phyloP scores from a whole-genome alignment of 1,140 invertebrate genomes.

The Watersipora subatra region DNA sequence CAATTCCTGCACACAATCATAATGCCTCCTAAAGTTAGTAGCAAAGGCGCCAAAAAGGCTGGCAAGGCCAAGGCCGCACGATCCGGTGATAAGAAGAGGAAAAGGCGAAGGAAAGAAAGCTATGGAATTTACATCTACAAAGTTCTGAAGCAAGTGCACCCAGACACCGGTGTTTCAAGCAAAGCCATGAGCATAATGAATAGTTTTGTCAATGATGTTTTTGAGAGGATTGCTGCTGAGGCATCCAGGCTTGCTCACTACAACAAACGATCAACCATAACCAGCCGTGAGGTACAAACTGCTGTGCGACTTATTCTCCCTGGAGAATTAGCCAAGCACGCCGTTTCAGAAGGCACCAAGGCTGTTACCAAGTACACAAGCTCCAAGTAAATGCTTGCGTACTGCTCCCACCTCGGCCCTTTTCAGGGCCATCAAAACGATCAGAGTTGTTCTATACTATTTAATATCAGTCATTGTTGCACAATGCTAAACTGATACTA shows the following conservation, averaged over 20 bases:
- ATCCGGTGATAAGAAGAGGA: conserved; percentile 19
- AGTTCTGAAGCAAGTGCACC: conserved; percentile 57
- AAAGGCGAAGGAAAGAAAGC: conserved; percentile 47
- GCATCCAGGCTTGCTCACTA: conserved; percentile 33
- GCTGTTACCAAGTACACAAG: conserved; percentile 48
- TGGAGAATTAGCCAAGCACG: conserved; percentile 47
- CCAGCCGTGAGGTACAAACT: conserved; percentile 50
- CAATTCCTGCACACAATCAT: background rate
- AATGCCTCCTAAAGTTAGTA: background rate
- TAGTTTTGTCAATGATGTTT: conserved; percentile 41
- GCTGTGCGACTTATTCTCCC: conserved; percentile 49
- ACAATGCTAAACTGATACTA: too few relatives aligned
- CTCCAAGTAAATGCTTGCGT: conserved; percentile 37
- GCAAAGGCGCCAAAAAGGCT: conserved; percentile 18
- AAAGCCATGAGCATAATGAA: conserved; percentile 39
- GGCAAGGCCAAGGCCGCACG: conserved; percentile 15
- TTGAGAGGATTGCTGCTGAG: conserved; percentile 39
- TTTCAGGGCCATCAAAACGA: background rate
- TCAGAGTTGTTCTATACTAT: background rate
- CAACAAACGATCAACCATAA: conserved; percentile 42
- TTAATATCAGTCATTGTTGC: too few relatives aligned
- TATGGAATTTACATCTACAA: conserved; percentile 61
- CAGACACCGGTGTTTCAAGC: conserved; percentile 51
- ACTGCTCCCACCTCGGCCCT: background rate
- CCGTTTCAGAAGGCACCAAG: conserved; percentile 35